Evolutionary conservation across 2,888 invertebrate genomes (phyloP), one percentile per base, ranked within the genome.

Genomic region (Arge pagana): DNA sequence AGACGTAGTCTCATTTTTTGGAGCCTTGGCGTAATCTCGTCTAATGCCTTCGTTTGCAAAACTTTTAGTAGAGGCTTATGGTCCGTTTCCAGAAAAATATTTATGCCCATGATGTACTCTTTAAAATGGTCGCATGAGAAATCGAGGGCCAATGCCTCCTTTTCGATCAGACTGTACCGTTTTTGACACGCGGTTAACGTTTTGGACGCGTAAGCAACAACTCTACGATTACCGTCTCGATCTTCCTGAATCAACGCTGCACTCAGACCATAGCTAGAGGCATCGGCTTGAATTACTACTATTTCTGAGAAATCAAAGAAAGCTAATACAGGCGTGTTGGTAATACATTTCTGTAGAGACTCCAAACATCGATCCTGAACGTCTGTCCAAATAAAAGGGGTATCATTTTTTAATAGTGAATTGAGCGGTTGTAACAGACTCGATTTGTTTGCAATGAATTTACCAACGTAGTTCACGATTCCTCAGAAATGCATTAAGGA

Each of bases 91-190:
- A 75, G 43, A 11, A 36, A 45, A 28, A 76, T 59, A 19, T 59
- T 31, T 23, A 57, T 58, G 7, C 71, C 72, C 5, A 57, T 54
- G 8, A 75, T 40, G 51, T 63, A 74, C 23, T 74, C 64, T 37
- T 61, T 48, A 48, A 74, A 70, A 49, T 62, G 60, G 48, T 74
- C 69, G 6, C 64, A 61, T 3, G 69, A 71, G 60, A 64, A 68
- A 0, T 62, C 63, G 1, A 72, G 49, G 6, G 68, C 74, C 6
- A 76, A 52, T 0, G 71, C 66, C 59, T 77, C 72, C 54, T 72
- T 72, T 53, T 77, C 73, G 8, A 75, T 74, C 54, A 73, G 69
- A 0, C 70, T 68, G 50, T 74, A 76, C 15, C 64, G 50, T 15
- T 55, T 58, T 54, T 76, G 72, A 3, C 69, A 57, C 2, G 50